Evolutionary conservation across 2,113 vertebrate genomes (phyloP).

Genomic region (Scalopus aquaticus): DNA sequence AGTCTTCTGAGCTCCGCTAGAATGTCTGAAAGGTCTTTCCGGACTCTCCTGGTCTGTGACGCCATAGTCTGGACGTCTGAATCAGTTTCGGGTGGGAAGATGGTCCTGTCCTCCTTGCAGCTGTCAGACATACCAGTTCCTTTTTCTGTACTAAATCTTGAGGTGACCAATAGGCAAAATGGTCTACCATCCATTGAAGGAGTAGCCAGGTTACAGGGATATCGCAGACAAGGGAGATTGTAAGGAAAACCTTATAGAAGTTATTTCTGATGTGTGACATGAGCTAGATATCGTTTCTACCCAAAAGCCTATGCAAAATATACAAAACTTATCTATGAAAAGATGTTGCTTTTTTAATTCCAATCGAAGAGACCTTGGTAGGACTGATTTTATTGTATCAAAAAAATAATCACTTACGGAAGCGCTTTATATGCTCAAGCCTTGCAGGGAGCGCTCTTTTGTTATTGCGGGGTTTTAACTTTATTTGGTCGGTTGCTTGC

Average conservation of each 20-base stretch:
- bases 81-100: background rate
- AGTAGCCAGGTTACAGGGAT: background rate
- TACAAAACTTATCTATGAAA: background rate
- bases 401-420: background rate
- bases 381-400: background rate
- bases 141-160: background rate
- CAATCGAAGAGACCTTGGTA: background rate
- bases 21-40: background rate
- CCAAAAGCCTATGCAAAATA: background rate
- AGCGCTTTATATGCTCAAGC: background rate
- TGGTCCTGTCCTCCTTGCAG: background rate
- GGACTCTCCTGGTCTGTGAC: background rate
- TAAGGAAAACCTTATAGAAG: background rate
- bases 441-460: background rate
- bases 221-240: background rate
- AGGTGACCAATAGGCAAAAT: background rate
- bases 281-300: background rate
- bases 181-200: background rate
- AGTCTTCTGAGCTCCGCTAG: background rate
- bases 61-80: background rate
- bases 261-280: background rate
- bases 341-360: background rate
- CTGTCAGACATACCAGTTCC: background rate
- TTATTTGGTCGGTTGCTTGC: background rate
- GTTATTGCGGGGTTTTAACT: background rate